A percentile compares a stretch with the other conserved stretches of the same genome.
Evolutionary conservation across 2,888 invertebrate species (phyloP).

Genomic region (Pogonocherus hispidulus): DNA sequence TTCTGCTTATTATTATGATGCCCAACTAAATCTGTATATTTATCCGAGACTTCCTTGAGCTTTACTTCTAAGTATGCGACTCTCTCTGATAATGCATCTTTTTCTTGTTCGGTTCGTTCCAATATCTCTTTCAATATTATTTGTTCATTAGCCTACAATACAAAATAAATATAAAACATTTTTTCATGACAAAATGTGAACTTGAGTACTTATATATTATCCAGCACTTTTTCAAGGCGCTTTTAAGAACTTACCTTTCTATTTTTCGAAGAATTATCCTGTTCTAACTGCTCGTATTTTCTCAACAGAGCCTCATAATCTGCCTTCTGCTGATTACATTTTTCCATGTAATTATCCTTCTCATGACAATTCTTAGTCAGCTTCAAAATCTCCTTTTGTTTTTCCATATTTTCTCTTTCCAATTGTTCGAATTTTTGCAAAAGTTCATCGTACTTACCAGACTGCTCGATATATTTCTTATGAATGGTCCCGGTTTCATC

Average conservation of each 20-base stretch:
- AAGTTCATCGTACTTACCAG: conserved; percentile 62
- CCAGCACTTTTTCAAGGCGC: too few species aligned
- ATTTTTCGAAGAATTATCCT: conserved; percentile 54
- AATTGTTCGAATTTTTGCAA: conserved; percentile 59
- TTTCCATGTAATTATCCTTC: conserved; percentile 34
- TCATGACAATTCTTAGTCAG: conserved; percentile 35
- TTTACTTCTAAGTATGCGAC: conserved; percentile 49
- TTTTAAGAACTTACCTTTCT: conserved; percentile 56
- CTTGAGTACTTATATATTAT: too few species aligned
- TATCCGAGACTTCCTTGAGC: conserved; percentile 56
- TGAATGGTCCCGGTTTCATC: conserved; percentile 57
- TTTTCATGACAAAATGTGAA: background rate
- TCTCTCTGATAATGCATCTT: conserved; percentile 29
- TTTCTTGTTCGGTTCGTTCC: conserved; percentile 29
- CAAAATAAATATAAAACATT: background rate
- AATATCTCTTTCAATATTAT: conserved; percentile 9
- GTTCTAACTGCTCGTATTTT: conserved; percentile 47
- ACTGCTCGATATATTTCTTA: conserved; percentile 63
- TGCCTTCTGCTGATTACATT: conserved; percentile 43
- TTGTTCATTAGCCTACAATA: conserved; percentile 37
- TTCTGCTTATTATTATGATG: conserved; percentile 78
- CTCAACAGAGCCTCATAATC: conserved; percentile 42
- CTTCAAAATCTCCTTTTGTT: conserved; percentile 35
- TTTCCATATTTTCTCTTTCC: conserved; percentile 48
- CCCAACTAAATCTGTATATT: conserved; percentile 74